Base-by-base conservation (phyloP, 2,888 invertebrate species). In the Mythimna ferrago region DNA sequence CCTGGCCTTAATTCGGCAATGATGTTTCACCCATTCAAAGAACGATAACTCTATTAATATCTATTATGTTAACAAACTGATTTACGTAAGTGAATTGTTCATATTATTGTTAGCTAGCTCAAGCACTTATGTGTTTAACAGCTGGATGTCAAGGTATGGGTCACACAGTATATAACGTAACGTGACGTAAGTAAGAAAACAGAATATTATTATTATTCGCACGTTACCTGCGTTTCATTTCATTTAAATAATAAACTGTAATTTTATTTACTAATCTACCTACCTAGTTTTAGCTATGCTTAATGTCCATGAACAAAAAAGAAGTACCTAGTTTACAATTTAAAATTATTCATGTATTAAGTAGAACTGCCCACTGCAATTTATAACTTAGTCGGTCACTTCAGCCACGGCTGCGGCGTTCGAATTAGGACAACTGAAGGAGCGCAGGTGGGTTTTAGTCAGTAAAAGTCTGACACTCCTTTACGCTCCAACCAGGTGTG, bases 91-190 rank as follows among this genome's bases (percentile, higher is more conserved):
- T 81, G 48, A 73, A 74, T 80, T 69, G 84, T 73, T 80, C 58
- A 56, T 82, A 44, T 72, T 57, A 57, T 77, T 77, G 41, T 82
- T 66, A 56, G 63, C 63, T 65, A n/a, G 54, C 41, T 64, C 38
- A 60, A 57, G 66, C 65, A 57, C 54, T 26, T 53, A 57, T 60
- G 63, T 82, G 78, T 56, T 80, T 67, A 71, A 81, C 76, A 63
- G 67, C 70, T 66, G 51, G 66, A 60, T 73, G 82, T 84, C 81
- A 82, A 84, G 81, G 81, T 56, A 41, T 66, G 66, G 81, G 84
- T 84, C 84, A 71, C 38, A 3, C 38, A 41, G 21, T 53, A 48
- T 53, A 53, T 35, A 19, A 35, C 14, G 41, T 35, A 11, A 35
- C 11, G 26, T 81, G 76, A 76, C 81, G 77, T 61, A 21, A 16